phyloP scores from a whole-genome alignment of 2,113 vertebrate genomes.

The Anoplopoma fimbria region DNA sequence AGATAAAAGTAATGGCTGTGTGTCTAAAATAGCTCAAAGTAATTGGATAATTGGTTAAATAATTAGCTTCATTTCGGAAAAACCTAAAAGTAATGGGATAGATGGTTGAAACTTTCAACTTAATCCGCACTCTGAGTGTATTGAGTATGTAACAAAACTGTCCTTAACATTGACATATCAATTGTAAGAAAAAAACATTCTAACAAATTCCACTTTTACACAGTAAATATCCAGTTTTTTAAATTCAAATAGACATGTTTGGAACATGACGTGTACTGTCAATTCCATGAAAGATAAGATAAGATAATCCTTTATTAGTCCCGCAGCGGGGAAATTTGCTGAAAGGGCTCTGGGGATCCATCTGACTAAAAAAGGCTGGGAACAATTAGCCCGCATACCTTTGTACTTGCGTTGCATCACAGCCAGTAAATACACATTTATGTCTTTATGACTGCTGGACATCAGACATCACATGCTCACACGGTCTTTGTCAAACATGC shows the following conservation, averaged over 20 bases:
- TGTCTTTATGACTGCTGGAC: conserved; percentile 47
- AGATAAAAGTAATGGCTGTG: neutral
- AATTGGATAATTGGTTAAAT: neutral
- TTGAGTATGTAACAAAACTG: neutral
- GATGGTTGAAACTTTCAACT: neutral
- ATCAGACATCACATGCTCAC: neutral
- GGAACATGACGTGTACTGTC: neutral
- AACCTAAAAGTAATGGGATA: neutral
- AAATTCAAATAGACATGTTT: neutral
- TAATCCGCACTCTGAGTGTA: neutral
- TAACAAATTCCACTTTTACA: neutral
- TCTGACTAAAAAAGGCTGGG: neutral
- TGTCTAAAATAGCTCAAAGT: neutral
- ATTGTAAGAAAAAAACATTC: neutral
- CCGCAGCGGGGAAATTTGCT: too few relatives aligned
- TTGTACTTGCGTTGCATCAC: conserved; percentile 6
- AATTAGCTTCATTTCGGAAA: too few relatives aligned
- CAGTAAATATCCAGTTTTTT: conserved; percentile 3
- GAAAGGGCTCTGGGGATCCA: neutral
- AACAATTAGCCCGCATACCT: neutral
- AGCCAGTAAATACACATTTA: conserved; percentile 18
- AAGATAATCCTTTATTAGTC: too few relatives aligned
- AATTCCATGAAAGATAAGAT: too few relatives aligned
- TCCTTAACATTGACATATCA: neutral
- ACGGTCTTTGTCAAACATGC: neutral